Conservation (phyloP, 2,797 vertebrate species). For the Anguilla obscura region DNA sequence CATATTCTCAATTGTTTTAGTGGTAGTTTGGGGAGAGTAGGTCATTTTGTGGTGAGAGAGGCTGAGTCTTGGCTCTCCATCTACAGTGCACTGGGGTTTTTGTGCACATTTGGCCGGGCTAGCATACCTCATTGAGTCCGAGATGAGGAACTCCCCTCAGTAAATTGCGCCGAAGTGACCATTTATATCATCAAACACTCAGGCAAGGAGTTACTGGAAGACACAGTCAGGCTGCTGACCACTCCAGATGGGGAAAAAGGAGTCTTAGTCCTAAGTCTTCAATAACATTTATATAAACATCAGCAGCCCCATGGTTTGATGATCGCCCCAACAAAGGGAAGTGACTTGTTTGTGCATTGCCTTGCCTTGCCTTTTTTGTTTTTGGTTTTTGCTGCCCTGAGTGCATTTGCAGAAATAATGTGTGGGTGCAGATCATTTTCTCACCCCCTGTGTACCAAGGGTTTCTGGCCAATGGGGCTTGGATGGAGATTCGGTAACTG, state of each 20-base stretch:
- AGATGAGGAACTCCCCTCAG: neutral
- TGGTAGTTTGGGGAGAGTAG: neutral
- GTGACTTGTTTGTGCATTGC: constrained; percentile 15
- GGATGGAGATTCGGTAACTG: constrained; percentile 33
- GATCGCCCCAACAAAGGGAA: constrained; percentile 44
- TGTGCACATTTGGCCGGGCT: neutral
- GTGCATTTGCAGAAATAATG: constrained; percentile 37
- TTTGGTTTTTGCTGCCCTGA: constrained; percentile 38
- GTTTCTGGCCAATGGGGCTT: constrained; percentile 22
- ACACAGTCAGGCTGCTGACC: constrained; percentile 37
- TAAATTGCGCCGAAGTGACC: constrained; percentile 18
- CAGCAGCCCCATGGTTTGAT: constrained; percentile 41
- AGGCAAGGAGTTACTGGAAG: constrained; percentile 43
- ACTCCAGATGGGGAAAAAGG: constrained; percentile 46
- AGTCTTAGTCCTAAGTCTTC: constrained; percentile 48
- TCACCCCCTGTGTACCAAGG: neutral
- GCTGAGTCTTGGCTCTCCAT: neutral
- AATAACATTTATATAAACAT: constrained; percentile 48
- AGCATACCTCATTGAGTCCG: neutral
- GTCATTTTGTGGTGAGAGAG: neutral
- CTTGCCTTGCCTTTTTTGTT: constrained; percentile 39
- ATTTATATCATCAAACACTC: constrained; percentile 35
- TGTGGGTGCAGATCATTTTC: constrained; percentile 34
- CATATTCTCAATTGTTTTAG: neutral
- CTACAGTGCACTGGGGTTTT: neutral